A percentile compares a stretch with the other conserved stretches of the same genome.
phyloP scores from a whole-genome alignment of 64 coral and sea anemone genomes.

The Orbicella faveolata region DNA sequence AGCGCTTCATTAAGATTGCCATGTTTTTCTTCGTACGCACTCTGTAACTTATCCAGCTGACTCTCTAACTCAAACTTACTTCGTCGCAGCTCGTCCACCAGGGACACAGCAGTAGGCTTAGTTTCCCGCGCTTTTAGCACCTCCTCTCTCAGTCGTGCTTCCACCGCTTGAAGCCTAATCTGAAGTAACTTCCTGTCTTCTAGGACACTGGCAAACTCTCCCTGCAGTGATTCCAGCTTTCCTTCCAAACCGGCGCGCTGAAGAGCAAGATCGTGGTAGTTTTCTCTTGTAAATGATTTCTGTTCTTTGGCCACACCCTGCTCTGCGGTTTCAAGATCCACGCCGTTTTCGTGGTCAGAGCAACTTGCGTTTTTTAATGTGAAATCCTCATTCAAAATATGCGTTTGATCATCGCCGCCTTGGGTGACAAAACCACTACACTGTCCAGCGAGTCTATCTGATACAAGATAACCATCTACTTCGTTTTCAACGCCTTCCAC shows the following conservation, averaged over 20 bases:
- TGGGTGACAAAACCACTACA: not conserved
- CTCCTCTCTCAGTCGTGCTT: slow-evolving; percentile 1
- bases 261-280: not conserved
- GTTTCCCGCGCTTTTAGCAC: slow-evolving; percentile 16
- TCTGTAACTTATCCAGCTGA: slow-evolving; percentile 64
- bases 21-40: slow-evolving; percentile 59
- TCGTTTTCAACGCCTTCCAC: not conserved
- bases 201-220: slow-evolving; percentile 58
- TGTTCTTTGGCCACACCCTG: not conserved
- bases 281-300: not conserved
- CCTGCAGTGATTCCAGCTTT: slow-evolving; percentile 66
- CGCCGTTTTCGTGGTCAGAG: not conserved
- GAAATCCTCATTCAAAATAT: not conserved
- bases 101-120: not conserved
- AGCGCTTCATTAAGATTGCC: slow-evolving; percentile 49
- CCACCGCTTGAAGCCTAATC: slow-evolving; percentile 43
- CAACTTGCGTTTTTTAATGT: not conserved
- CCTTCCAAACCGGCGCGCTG: slow-evolving; percentile 82
- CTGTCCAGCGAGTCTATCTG: not conserved
- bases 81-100: slow-evolving; percentile 44
- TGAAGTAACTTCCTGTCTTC: slow-evolving; percentile 72
- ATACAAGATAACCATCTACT: not conserved
- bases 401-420: not conserved
- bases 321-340: not conserved
- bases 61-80: slow-evolving; percentile 41